Conservation (phyloP, 2,113 vertebrate species). For the Cyprinodon variegatus region DNA sequence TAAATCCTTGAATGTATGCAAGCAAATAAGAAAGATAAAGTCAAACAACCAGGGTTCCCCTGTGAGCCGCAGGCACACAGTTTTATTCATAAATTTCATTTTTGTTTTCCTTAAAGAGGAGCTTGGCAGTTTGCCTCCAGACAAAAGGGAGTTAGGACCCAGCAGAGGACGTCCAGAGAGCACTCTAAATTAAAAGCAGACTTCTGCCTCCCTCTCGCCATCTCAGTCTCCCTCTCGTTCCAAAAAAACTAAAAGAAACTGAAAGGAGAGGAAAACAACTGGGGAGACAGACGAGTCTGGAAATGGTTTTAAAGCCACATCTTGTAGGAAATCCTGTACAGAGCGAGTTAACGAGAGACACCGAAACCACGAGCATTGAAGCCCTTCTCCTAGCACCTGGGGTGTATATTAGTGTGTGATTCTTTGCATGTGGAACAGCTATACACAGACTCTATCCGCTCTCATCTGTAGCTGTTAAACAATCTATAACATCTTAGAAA, state of each 20-base stretch:
- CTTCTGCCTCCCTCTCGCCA: constrained; percentile 31
- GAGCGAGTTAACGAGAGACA: constrained; percentile 82
- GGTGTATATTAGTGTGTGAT: constrained; percentile 15
- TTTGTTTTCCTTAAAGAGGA: constrained; percentile 63
- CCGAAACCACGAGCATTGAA: constrained; percentile 68
- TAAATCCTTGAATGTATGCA: background rate
- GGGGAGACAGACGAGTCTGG: constrained; percentile 63
- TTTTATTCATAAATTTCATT: constrained; percentile 72
- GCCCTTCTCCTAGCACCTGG: constrained; percentile 48
- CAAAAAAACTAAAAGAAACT: constrained; percentile 34
- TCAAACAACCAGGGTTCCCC: constrained; percentile 38
- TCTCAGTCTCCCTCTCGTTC: constrained; percentile 20
- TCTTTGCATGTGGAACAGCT: background rate
- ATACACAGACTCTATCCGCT: constrained; percentile 9
- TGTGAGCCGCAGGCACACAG: constrained; percentile 51
- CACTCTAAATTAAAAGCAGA: constrained; percentile 82
- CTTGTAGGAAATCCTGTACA: constrained; percentile 80
- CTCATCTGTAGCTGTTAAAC: constrained; percentile 21
- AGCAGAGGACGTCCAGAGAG: constrained; percentile 59
- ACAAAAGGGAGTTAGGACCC: constrained; percentile 77
- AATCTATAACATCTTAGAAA: background rate
- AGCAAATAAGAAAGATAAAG: constrained; percentile 10
- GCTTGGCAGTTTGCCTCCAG: constrained; percentile 39
- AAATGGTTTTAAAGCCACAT: constrained; percentile 70
- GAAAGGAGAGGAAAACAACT: constrained; percentile 10